Evolutionary conservation across 2,797 vertebrate species (phyloP), one percentile per base, ranked within the genome.

Genomic region (Smutsia temminckii): DNA sequence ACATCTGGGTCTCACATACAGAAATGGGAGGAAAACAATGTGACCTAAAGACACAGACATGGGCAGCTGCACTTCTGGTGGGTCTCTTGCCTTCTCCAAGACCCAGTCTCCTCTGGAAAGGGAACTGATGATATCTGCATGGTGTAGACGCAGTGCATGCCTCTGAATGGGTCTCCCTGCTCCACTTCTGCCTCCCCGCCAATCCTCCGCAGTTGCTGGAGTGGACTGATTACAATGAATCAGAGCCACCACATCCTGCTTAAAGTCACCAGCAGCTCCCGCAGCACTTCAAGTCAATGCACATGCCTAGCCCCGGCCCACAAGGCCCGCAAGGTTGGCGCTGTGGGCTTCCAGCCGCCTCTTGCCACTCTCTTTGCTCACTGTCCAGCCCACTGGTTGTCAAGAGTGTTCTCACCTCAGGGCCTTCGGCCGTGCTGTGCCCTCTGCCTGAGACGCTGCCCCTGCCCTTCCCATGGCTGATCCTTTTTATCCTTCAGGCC

Each of bases 121-220:
- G 71, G 3, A 14, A 49, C 63, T 20, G 7, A n/a, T 17, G 61
- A 32, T 0, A 5, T 71, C 14, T 18, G n/a, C 11, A 2, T 0
- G 46, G 18, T 32, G 14, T 2, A 23, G 80, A 85, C 0, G 12
- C 9, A 42, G 64, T 4, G 4, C 37, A 18, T 27, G 61, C 66
- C 49, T 77, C 34, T 16, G 57, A 8, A 3, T 2, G 85, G 77
- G 59, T 5, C 49, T 72, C 69, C 75, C 63, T 42, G 71, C 40
- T 69, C 59, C 55, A 25, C 3, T 6, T 75, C 53, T 12, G 72
- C 18, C 34, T 85, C 46, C 68, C n/a, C 6, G 23, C 37, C 2
- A n/a, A 8, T 18, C 42, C 12, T n/a, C 42, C 25, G 4, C 5
- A 9, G 37, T 18, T 2, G 5, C 17, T 2, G n/a, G 10, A 68